These are phyloP conservation scores for Anoura caudifer DNA, from an alignment of 2,113 vertebrate genomes.

Conservation along the genomic window DNA sequence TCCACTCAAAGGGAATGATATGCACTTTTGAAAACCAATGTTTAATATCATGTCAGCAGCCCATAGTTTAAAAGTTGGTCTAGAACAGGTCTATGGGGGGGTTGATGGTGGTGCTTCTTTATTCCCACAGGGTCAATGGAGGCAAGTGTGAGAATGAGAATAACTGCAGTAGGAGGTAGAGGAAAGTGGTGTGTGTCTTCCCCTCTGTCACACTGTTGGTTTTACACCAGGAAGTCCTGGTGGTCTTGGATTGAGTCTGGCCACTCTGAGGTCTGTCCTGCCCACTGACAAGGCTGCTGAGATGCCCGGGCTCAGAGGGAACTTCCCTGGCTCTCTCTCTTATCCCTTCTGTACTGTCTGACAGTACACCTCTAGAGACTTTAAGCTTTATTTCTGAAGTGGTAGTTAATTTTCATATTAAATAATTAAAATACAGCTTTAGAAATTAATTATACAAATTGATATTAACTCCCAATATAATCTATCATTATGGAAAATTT, in stretches of 20 bases:
- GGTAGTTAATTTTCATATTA: neutral
- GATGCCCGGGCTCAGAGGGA: neutral
- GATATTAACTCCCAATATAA: neutral
- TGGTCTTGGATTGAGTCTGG: neutral
- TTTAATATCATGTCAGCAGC: neutral
- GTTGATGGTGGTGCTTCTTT: neutral
- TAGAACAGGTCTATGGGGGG: neutral
- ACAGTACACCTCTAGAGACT: neutral
- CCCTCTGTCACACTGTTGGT: neutral
- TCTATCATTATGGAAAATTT: neutral
- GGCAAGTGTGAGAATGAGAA: neutral
- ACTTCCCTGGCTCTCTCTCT: neutral
- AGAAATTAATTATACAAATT: neutral
- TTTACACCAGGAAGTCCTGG: neutral
- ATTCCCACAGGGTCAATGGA: neutral
- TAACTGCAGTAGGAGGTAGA: neutral
- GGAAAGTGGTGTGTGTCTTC: neutral
- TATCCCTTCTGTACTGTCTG: neutral
- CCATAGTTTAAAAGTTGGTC: neutral
- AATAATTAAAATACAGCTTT: neutral
- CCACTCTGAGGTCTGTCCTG: neutral
- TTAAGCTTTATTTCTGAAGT: neutral
- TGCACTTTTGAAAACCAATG: neutral
- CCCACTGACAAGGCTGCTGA: neutral
- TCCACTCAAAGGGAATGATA: neutral